Evolutionary conservation across 2,113 vertebrate species (phyloP), one percentile per base, ranked within the genome.

Genomic region (Sakesphorus luctuosus): DNA sequence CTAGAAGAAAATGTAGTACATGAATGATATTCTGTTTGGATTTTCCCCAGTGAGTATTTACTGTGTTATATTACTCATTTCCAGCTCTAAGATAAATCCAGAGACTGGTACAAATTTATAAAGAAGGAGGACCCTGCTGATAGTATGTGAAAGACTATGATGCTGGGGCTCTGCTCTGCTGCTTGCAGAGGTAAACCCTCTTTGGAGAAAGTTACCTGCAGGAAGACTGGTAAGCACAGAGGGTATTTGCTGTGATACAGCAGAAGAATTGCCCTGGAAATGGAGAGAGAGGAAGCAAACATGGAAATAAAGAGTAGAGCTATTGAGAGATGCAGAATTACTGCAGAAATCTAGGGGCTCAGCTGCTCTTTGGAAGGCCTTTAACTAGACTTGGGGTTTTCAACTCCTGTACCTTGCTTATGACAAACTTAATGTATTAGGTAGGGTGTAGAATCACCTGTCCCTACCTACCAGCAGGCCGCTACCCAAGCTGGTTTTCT

Each of bases 41-140:
- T 97, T 94, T 96, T 89, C 87, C 94, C 55, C 6, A 31, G 38
- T 89, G 96, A 93, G 52, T 97, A 85, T 97, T 98, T 97, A 91
- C 66, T 36, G 13, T 94, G 61, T 87, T 92, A 65, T 81, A 83
- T 93, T 97, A 97, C 82, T 97, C 78, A 90, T 97, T 98, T 97
- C 86, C 94, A 87, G 96, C 81, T 95, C 62, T 65, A 84, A 96
- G 95, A 97, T 95, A 97, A 97, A 97, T 97, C 79, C 83, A 96
- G 94, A 96, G 73, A 82, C 66, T n/a, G 35, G 84, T 61, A 93
- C 8, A 18, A 84, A 96, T 97, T 97, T 93, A 94, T 87, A 91
- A 88, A 68, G 5, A 17, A 61, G 4, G 77, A 84, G 71, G 26
- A 88, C 67, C 35, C 25, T 49, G 50, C 52, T 52, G 84, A 68